Base-by-base conservation (phyloP, 2,113 vertebrate genomes). In the cattle (Bos taurus) region DNA sequence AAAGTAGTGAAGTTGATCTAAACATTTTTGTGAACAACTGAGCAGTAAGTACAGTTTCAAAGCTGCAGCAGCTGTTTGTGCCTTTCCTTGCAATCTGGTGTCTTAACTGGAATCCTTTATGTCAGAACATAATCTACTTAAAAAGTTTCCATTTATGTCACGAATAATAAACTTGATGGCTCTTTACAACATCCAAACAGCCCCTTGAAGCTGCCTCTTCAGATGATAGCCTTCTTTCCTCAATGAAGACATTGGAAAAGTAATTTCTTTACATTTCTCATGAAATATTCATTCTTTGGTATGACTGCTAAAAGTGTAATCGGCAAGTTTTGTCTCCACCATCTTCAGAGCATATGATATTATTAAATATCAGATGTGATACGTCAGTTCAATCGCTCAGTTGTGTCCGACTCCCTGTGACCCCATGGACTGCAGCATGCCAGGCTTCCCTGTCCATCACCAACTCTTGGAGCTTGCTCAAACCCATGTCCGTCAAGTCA, bases 31-130 rank as follows among this genome's bases (percentile, higher is more conserved):
- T 78, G 85, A 96, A 91, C 88, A 93, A 94, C 85, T 95, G 96
- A 95, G 94, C 96, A 94, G 94, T 96, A 96, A 97, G 95, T 92
- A 97, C 81, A 92, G 85, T 90, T 97, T 94, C 95, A 89, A 98
- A 98, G 95, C 88, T 62, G 50, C 87, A 67, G 33, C 93, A 85
- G 93, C 97, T 96, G 80, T 86, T 84, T 59, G 36, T 26, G 33
- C 52, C 94, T 96, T 94, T 93, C 81, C 60, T 97, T 91, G 95
- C 97, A 95, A 74, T 97, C 94, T 97, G 97, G 77, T 94, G 88
- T 81, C 90, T 97, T 95, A 92, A 96, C 88, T 90, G 67, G 94
- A 96, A 67, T 85, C 40, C 92, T 98, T 96, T 95, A 95, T 92
- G 88, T 95, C 64, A 96, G 96, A 96, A 92, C 92, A 96, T 94